Conservation (phyloP, 2,113 vertebrate species). For the Megaleporinus macrocephalus region DNA sequence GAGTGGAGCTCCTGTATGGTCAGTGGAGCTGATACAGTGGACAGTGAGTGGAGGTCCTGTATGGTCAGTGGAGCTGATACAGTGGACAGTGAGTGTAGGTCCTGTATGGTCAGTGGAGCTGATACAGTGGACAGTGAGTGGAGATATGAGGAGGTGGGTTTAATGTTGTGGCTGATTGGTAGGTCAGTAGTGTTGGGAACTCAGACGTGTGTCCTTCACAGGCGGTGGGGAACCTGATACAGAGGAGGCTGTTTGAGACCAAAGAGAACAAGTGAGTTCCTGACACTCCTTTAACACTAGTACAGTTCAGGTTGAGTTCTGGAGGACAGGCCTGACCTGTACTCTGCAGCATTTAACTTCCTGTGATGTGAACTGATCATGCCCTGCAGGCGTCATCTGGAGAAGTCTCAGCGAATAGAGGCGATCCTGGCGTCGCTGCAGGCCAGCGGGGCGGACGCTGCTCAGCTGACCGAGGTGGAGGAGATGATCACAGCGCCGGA, state of each 20-base stretch:
- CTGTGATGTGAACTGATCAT: conserved; percentile 7
- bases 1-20: too few species aligned
- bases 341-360: too few species aligned
- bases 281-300: not conserved
- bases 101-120: too few species aligned
- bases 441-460: conserved; percentile 85
- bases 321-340: too few species aligned
- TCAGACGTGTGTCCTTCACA: conserved; percentile 64
- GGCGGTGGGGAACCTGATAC: conserved; percentile 91
- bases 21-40: too few species aligned
- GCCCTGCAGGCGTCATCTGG: conserved; percentile 85
- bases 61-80: too few species aligned
- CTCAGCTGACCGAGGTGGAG: conserved; percentile 92
- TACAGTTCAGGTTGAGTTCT: not conserved
- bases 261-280: conserved; percentile 92
- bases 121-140: too few species aligned
- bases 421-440: conserved; percentile 95
- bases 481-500: conserved; percentile 96
- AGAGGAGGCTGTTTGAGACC: conserved; percentile 87
- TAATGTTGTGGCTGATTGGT: too few species aligned
- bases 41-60: too few species aligned
- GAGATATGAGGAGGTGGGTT: too few species aligned
- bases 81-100: too few species aligned
- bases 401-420: conserved; percentile 95
- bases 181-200: too few species aligned